Evolutionary conservation across 2,113 vertebrate genomes (phyloP), one percentile per base, ranked within the genome.

Genomic region (Nothoprocta perdicaria): DNA sequence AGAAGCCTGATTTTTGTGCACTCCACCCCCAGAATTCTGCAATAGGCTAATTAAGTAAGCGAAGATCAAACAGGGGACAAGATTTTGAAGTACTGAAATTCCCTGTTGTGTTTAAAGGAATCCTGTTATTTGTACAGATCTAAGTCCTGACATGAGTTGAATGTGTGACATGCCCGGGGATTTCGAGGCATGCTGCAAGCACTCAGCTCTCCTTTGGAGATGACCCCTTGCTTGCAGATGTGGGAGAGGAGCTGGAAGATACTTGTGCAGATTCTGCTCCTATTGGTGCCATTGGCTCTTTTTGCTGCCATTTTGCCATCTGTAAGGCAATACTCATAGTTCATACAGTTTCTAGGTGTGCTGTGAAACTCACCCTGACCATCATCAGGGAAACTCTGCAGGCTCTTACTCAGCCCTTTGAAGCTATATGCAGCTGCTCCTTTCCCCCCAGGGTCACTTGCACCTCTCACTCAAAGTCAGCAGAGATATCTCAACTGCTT

Each of bases 301-400:
- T 65, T 40, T 0, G 7, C 38, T 52, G 35, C 12, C 65, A 13
- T 4, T 6, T 63, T 63, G 8, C 3, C 9, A 3, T 53, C 55
- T 8, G 1, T 45, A 40, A 53, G 19, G 57, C 6, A 26, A 61
- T 9, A 53, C 16, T 2, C 1, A 53, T 23, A 45, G 6, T 23
- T n/a, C 12, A 5, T 24, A 21, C 14, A 79, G 43, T 27, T 19
- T 29, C 38, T 27, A 58, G 5, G 13, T 23, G 12, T 68, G 75
- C 26, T 58, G 48, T 35, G 67, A 67, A 48, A 55, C n/a, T 81
- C 38, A 53, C 23, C 26, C 9, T 1, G 2, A 50, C 17, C 46
- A 26, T 0, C 53, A 33, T 26, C 22, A 55, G 23, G 11, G 1
- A 9, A 89, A 5, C 10, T 6, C 2, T 11, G 53, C 58, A 87